Evolutionary conservation across 2,797 vertebrate species (phyloP).

Genomic region (Thaleichthys pacificus): DNA sequence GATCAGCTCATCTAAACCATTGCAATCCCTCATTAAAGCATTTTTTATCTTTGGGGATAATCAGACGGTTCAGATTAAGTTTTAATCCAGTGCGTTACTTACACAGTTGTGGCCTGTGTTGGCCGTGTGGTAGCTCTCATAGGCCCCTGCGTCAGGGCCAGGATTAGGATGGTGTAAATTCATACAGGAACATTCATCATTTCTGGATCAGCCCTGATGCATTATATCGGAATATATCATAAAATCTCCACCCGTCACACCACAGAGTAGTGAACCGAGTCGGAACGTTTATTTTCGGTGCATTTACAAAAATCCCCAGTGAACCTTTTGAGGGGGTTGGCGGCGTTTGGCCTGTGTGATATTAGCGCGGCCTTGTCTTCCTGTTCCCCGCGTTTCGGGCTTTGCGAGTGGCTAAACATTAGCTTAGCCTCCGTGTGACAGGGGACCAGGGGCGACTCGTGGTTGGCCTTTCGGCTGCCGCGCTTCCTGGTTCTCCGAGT

Average conservation of each 20-base stretch:
- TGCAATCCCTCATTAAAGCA: constrained; percentile 47
- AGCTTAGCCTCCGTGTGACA: too few species aligned
- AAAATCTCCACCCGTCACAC: neutral
- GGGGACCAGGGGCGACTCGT: too few species aligned
- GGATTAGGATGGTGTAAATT: constrained; percentile 36
- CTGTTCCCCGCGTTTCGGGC: neutral
- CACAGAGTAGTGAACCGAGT: neutral
- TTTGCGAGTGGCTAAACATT: neutral
- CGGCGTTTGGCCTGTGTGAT: neutral
- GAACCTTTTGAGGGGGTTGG: neutral
- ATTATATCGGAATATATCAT: constrained; percentile 21
- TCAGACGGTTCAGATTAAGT: constrained; percentile 46
- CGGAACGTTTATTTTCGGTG: neutral
- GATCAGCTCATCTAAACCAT: constrained; percentile 44
- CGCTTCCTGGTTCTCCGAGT: too few species aligned
- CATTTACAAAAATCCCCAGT: neutral
- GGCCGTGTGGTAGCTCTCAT: constrained; percentile 33
- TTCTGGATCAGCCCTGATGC: constrained; percentile 28
- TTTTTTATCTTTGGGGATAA: constrained; percentile 48
- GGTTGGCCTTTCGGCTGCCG: too few species aligned
- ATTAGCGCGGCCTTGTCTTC: neutral
- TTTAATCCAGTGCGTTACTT: constrained; percentile 55
- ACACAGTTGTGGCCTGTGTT: constrained; percentile 20
- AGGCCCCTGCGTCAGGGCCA: constrained; percentile 29
- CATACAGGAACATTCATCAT: constrained; percentile 35